These are phyloP conservation scores for Strix aluco DNA, from an alignment of 2,113 vertebrate species.

Conservation along the genomic window DNA sequence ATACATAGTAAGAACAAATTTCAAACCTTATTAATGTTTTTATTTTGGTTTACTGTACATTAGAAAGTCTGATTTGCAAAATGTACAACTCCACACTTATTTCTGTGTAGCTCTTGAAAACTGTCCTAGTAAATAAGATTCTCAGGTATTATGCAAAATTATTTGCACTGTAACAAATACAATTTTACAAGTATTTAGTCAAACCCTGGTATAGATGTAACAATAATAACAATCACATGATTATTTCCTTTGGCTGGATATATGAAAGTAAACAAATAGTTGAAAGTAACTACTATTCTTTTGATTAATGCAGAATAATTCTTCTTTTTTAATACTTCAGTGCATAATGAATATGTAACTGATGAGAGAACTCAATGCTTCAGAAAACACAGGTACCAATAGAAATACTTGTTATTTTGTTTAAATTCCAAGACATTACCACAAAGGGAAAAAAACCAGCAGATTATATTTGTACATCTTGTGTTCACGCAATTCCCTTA, in stretches of 20 bases:
- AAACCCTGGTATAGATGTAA: background rate
- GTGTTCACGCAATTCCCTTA: background rate
- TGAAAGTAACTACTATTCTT: background rate
- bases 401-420: background rate
- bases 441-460: background rate
- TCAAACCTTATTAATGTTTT: constrained; percentile 8
- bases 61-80: background rate
- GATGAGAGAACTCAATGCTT: background rate
- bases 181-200: background rate
- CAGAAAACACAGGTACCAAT: background rate
- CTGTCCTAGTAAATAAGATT: background rate
- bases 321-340: background rate
- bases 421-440: background rate
- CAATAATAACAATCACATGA: background rate
- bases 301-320: background rate
- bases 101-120: background rate
- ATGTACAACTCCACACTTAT: background rate
- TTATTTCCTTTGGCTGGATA: background rate
- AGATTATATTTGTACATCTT: background rate
- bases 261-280: background rate
- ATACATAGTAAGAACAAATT: background rate
- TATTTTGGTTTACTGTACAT: background rate
- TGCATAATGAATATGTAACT: background rate
- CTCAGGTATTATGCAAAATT: background rate
- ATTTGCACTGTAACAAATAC: background rate